Evolutionary conservation across 2,113 vertebrate species (phyloP).

Genomic region (Mirounga angustirostris): DNA sequence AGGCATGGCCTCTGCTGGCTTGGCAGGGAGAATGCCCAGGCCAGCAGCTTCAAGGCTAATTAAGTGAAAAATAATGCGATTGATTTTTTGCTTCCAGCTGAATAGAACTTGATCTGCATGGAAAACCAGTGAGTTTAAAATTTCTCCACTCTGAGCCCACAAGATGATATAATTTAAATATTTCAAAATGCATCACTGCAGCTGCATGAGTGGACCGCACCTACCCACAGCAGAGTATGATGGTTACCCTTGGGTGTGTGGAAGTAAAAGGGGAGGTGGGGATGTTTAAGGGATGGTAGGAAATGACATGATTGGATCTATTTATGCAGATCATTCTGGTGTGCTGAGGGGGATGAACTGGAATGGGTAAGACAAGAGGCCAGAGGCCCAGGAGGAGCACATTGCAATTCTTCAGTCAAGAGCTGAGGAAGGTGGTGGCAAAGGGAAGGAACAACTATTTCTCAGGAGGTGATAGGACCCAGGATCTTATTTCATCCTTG

Average conservation of each 20-base stretch:
- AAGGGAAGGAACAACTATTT: background rate
- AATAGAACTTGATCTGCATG: constrained; percentile 67
- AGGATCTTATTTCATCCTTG: background rate
- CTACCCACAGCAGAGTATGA: background rate
- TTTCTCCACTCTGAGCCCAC: constrained; percentile 15
- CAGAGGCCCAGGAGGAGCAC: too few species aligned
- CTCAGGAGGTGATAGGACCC: background rate
- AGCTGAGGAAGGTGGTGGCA: background rate
- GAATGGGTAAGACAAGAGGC: background rate
- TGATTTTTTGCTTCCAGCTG: constrained; percentile 68
- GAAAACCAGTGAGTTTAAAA: constrained; percentile 63
- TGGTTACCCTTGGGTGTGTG: background rate
- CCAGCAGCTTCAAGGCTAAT: constrained; percentile 68
- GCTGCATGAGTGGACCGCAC: background rate
- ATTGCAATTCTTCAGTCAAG: background rate
- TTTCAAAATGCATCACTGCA: background rate
- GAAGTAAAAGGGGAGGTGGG: background rate
- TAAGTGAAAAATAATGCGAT: constrained; percentile 73
- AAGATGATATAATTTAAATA: background rate
- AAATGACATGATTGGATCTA: background rate
- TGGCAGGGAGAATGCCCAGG: background rate
- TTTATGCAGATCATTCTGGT: background rate
- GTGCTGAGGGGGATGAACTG: background rate
- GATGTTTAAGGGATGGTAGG: constrained; percentile 30
- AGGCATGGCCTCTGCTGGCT: constrained; percentile 17